Percentiles rank a stretch among this genome's conserved stretches.
Evolutionary conservation across 2,797 vertebrate genomes (phyloP).

Genomic region (Setipinna tenuifilis): DNA sequence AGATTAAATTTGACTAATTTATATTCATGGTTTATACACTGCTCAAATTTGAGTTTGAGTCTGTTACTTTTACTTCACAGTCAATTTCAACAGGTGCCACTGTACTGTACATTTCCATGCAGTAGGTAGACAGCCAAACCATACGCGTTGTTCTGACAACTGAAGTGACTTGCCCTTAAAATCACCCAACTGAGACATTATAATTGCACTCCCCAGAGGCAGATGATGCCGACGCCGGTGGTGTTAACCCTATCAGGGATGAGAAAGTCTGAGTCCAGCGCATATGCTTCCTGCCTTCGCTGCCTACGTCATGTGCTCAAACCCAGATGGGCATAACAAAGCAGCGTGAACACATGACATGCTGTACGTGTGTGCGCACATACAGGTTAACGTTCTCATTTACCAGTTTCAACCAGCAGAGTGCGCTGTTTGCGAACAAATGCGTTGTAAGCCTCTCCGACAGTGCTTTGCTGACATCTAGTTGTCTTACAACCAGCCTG

Average conservation of each 20-base stretch:
- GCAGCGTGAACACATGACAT: background rate
- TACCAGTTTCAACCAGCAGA: background rate
- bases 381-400: background rate
- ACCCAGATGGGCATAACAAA: background rate
- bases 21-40: background rate
- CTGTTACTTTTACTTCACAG: background rate
- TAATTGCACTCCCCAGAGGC: background rate
- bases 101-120: background rate
- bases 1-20: too few relatives aligned
- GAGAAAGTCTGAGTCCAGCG: background rate
- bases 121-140: background rate
- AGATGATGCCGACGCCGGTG: background rate
- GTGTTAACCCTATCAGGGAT: background rate
- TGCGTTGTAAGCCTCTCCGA: background rate
- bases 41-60: background rate
- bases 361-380: background rate
- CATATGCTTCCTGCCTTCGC: background rate
- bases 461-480: slow-evolving; percentile 10
- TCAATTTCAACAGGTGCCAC: slow-evolving; percentile 6
- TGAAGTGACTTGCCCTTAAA: background rate
- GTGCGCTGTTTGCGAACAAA: background rate
- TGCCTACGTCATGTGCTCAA: background rate
- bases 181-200: slow-evolving; percentile 17
- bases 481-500: background rate
- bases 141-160: background rate